Evolutionary conservation across 2,113 vertebrate genomes (phyloP).

Genomic region (Alethe castanea): DNA sequence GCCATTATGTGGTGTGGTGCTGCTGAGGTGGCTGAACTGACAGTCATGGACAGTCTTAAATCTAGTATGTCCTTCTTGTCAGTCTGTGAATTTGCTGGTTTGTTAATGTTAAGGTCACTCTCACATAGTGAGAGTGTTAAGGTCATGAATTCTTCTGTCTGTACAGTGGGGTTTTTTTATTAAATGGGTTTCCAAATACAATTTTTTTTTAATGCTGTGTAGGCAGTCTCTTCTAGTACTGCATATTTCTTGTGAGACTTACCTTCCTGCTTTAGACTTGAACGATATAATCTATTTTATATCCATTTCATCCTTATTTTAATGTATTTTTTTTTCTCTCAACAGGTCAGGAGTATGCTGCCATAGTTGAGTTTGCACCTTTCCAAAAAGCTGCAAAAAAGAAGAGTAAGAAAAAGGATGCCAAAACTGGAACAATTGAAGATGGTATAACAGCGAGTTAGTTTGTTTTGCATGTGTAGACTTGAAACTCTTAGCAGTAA

Average conservation of each 20-base stretch:
- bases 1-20: fast-evolving
- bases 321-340: neutral
- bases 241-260: neutral
- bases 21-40: neutral
- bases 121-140: neutral
- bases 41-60: neutral
- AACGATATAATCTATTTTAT: neutral
- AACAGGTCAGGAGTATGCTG: constrained; percentile 94
- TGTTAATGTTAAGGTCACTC: neutral
- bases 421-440: constrained; percentile 92
- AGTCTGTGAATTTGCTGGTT: neutral
- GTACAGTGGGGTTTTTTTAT: neutral
- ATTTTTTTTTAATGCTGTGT: neutral
- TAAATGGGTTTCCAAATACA: neutral
- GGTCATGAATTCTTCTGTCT: neutral
- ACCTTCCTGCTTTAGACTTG: neutral
- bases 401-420: constrained; percentile 95
- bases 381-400: constrained; percentile 99
- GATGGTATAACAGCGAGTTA: constrained; percentile 79
- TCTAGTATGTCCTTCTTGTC: neutral
- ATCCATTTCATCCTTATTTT: neutral
- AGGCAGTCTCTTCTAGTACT: neutral
- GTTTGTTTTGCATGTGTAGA: neutral
- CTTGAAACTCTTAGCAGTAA: neutral
- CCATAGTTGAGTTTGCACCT: constrained; percentile 96